Conservation (phyloP, 2,113 vertebrate genomes). For the Paedocypris sp. region DNA sequence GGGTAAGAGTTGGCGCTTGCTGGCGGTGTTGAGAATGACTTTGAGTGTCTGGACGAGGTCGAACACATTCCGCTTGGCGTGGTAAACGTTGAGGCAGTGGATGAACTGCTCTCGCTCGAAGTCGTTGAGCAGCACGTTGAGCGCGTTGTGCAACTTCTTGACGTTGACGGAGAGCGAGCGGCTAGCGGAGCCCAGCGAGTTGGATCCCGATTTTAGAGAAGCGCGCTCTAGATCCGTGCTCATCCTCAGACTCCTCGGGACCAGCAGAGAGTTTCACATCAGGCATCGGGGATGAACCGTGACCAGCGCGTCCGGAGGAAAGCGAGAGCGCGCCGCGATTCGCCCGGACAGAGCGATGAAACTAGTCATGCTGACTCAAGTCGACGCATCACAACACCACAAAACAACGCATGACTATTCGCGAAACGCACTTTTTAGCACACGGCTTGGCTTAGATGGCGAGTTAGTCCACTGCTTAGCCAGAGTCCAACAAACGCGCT, state of each 20-base stretch:
- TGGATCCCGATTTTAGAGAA: conserved; percentile 64
- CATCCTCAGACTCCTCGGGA: conserved; percentile 56
- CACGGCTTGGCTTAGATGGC: too few species aligned
- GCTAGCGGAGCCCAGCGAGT: conserved; percentile 57
- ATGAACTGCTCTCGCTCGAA: conserved; percentile 80
- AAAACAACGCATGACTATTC: too few species aligned
- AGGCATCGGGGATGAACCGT: neutral
- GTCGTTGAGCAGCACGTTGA: conserved; percentile 77
- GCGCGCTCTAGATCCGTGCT: conserved; percentile 69
- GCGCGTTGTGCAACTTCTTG: conserved; percentile 76
- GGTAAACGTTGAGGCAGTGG: conserved; percentile 85
- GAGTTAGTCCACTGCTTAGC: neutral
- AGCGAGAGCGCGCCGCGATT: neutral
- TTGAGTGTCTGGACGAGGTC: conserved; percentile 84
- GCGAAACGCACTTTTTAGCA: too few species aligned
- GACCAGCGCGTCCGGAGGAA: neutral
- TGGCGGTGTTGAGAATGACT: conserved; percentile 71
- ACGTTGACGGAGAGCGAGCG: conserved; percentile 83
- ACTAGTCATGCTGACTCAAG: neutral
- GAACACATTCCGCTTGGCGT: conserved; percentile 84
- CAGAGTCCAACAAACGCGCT: neutral
- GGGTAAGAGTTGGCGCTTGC: conserved; percentile 78
- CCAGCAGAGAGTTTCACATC: neutral
- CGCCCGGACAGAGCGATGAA: neutral
- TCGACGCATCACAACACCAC: neutral